These are phyloP conservation scores for Thamnophis sirtalis DNA, from an alignment of 2,113 vertebrate species.

Conservation along the genomic window DNA sequence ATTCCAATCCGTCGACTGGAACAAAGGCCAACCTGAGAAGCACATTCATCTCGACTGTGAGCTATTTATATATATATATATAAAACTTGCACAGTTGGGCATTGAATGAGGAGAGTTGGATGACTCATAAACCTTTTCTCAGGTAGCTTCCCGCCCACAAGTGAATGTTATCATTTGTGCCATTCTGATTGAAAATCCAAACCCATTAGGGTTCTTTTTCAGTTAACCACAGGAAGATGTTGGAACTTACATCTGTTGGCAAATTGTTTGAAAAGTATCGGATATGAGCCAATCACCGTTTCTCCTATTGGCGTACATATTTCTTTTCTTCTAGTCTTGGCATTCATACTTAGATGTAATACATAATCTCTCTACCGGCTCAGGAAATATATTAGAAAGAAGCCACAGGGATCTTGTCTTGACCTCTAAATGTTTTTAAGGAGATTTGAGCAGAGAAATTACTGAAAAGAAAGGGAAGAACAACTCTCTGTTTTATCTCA, in stretches of 20 bases:
- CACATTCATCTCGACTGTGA: neutral
- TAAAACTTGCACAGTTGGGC: neutral
- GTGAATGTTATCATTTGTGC: neutral
- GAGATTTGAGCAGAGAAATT: slow-evolving; percentile 34
- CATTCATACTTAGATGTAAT: slow-evolving; percentile 34
- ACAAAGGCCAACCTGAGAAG: neutral
- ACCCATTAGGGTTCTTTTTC: neutral
- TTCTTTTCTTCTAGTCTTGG: slow-evolving; percentile 42
- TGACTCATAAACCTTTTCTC: neutral
- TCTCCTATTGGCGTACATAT: slow-evolving; percentile 48
- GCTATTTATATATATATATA: neutral
- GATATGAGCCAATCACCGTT: slow-evolving; percentile 40
- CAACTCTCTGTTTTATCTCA: slow-evolving; percentile 46
- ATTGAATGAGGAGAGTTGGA: neutral
- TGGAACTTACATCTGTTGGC: slow-evolving; percentile 33
- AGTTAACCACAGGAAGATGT: slow-evolving; percentile 27
- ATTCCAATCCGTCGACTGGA: neutral
- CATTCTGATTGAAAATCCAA: neutral
- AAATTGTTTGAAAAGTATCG: slow-evolving; percentile 2
- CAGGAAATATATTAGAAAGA: slow-evolving; percentile 47
- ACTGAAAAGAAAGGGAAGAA: slow-evolving; percentile 33
- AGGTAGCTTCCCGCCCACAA: neutral
- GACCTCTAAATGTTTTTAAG: slow-evolving; percentile 51
- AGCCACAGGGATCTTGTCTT: slow-evolving; percentile 37
- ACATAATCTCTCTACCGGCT: slow-evolving; percentile 14